Evolutionary conservation across 2,888 invertebrate genomes (phyloP).

Genomic region (Isotomurus palustris): DNA sequence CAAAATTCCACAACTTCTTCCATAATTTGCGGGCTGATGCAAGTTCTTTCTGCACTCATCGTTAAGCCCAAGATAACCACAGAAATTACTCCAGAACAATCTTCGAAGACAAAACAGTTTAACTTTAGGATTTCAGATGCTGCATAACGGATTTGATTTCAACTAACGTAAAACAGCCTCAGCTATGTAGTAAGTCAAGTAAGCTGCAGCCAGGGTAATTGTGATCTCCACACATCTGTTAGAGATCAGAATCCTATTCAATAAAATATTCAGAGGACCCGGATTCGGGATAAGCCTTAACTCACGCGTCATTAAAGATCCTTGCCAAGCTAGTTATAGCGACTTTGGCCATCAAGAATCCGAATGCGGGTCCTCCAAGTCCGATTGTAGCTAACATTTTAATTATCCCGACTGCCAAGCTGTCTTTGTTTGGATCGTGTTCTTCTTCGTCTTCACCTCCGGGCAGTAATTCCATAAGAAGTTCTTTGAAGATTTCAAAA

Average conservation of each 20-base stretch:
- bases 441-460: too few relatives aligned
- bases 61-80: conserved; percentile 53
- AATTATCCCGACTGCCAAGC: conserved; percentile 17
- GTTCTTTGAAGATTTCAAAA: conserved; percentile 49
- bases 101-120: too few relatives aligned
- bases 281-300: too few relatives aligned
- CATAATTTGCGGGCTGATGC: conserved; percentile 53
- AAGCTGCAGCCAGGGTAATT: conserved; percentile 51
- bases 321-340: conserved; percentile 49
- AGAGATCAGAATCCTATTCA: background rate
- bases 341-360: conserved; percentile 49
- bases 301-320: conserved; percentile 51
- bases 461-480: background rate
- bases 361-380: conserved; percentile 50
- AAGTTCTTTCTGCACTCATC: conserved; percentile 50
- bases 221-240: conserved; percentile 49
- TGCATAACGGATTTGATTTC: too few relatives aligned
- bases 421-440: too few relatives aligned
- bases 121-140: too few relatives aligned
- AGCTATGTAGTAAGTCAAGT: conserved; percentile 51
- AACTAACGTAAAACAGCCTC: conserved; percentile 44
- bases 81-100: conserved; percentile 53
- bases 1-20: conserved; percentile 51
- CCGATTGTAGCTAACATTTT: conserved; percentile 47
- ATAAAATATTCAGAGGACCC: background rate